Evolutionary conservation across 2,113 vertebrate genomes (phyloP).

Genomic region (Callospermophilus lateralis): DNA sequence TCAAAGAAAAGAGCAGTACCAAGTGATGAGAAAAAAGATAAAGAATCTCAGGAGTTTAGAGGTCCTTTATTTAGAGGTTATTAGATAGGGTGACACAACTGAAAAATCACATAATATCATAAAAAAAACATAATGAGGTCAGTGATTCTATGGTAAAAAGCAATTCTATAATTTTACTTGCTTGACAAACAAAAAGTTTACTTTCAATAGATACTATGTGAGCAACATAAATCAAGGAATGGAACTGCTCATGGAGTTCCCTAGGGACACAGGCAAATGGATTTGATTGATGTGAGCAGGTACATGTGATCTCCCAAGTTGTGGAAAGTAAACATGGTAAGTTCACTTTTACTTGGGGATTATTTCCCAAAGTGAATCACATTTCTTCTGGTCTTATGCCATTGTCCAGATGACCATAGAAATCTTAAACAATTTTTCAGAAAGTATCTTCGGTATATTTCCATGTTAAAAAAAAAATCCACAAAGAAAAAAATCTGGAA

Average conservation of each 20-base stretch:
- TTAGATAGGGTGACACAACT: background rate
- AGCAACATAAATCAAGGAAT: background rate
- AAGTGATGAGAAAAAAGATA: background rate
- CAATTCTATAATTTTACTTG: background rate
- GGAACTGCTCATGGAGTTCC: no score
- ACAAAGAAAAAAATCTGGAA: background rate
- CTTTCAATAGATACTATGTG: background rate
- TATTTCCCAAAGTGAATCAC: background rate
- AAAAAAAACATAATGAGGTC: background rate
- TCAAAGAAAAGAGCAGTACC: background rate
- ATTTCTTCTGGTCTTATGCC: background rate
- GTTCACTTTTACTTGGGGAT: background rate
- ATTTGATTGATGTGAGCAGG: background rate
- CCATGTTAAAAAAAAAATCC: no score
- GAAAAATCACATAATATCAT: background rate
- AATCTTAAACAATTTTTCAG: background rate
- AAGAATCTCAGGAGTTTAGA: background rate
- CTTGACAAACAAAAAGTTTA: background rate
- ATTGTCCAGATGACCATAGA: background rate
- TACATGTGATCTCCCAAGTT: background rate
- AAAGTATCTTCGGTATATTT: background rate
- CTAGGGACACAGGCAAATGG: background rate
- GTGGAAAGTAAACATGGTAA: background rate
- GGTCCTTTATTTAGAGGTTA: background rate
- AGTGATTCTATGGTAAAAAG: background rate